These are phyloP conservation scores for Isaurus tuberculatus DNA, from an alignment of 92 coral and sea anemone species.

Conservation along the genomic window DNA sequence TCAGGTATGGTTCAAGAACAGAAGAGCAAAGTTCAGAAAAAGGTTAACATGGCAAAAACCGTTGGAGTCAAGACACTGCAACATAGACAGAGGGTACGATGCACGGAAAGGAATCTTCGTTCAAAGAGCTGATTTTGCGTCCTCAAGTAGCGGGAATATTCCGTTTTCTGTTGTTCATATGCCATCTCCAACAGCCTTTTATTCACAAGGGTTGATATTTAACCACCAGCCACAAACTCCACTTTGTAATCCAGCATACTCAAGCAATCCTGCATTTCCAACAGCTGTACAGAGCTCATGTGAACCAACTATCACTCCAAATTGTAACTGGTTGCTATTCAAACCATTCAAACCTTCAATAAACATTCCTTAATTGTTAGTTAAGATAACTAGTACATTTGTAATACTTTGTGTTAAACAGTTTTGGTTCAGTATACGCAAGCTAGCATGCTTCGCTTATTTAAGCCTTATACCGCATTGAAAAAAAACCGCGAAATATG, in stretches of 20 bases:
- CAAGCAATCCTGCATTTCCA: conserved; percentile 10
- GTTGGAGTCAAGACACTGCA: conserved; percentile 13
- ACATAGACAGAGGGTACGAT: background rate
- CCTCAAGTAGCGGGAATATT: background rate
- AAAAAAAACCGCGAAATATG: background rate
- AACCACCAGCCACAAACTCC: conserved; percentile 15
- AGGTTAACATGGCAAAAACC: conserved; percentile 39
- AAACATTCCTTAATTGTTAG: background rate
- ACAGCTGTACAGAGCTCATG: background rate
- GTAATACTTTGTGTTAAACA: background rate
- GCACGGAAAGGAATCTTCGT: background rate
- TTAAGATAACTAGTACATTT: background rate
- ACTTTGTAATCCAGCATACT: conserved; percentile 19
- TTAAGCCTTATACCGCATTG: background rate
- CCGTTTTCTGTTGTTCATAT: conserved; percentile 5
- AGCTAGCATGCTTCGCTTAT: background rate
- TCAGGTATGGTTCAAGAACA: conserved; percentile 43
- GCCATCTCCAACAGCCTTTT: background rate
- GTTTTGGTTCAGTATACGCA: background rate
- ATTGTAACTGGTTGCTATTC: conserved; percentile 1
- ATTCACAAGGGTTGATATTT: background rate
- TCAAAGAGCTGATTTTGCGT: conserved; percentile 3
- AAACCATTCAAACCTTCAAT: conserved; percentile 9
- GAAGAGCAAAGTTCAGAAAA: conserved; percentile 44
- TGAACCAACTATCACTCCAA: background rate